Conservation (phyloP, 2,797 vertebrate species). For the Brotula barbata region DNA sequence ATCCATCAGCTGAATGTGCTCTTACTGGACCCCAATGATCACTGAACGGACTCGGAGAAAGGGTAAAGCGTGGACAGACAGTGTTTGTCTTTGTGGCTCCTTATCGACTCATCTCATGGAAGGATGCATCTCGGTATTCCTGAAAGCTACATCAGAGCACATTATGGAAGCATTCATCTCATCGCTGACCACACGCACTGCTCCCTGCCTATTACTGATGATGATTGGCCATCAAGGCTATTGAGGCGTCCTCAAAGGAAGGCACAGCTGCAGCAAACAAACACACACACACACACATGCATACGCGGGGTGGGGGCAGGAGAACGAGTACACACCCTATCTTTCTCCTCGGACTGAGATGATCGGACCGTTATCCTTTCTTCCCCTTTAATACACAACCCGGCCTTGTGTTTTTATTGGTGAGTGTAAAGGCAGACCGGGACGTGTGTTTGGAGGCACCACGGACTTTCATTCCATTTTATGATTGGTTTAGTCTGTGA, state of each 20-base stretch:
- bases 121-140: slow-evolving; percentile 17
- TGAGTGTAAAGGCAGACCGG: neutral
- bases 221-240: slow-evolving; percentile 61
- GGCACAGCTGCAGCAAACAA: slow-evolving; percentile 62
- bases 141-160: slow-evolving; percentile 15
- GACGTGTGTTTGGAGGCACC: neutral
- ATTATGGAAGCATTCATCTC: slow-evolving; percentile 57
- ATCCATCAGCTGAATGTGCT: slow-evolving; percentile 1
- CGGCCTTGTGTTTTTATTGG: slow-evolving; percentile 9
- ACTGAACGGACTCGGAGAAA: neutral
- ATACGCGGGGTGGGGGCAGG: neutral
- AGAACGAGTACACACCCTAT: slow-evolving; percentile 11
- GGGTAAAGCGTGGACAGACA: neutral
- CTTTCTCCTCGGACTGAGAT: slow-evolving; percentile 38
- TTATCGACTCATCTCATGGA: slow-evolving; percentile 7
- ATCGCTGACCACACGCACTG: slow-evolving; percentile 48
- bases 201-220: slow-evolving; percentile 58
- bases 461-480: too few species aligned
- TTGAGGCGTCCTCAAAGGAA: slow-evolving; percentile 54
- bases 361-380: slow-evolving; percentile 26
- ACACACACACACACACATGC: slow-evolving; percentile 6
- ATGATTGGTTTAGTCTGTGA: too few species aligned
- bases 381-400: slow-evolving; percentile 10
- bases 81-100: slow-evolving; percentile 3
- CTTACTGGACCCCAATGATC: neutral